phyloP scores from a whole-genome alignment of 2,113 vertebrate genomes.

The Jaculus jaculus region DNA sequence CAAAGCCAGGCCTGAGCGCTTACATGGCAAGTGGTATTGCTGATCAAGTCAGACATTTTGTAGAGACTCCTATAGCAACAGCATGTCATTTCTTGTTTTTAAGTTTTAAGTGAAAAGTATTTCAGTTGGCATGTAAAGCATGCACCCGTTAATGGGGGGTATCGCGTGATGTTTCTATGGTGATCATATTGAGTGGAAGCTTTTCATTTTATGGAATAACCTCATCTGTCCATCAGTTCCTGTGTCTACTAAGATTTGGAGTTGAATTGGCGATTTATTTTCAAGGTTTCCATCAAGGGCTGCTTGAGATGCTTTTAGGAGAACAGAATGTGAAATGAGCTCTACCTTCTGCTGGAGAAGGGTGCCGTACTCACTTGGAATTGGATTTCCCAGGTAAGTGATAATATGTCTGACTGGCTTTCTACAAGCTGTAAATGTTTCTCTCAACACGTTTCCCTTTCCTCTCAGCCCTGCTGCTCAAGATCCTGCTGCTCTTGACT shows the following conservation, averaged over 20 bases:
- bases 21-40: not conserved
- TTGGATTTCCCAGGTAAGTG: not conserved
- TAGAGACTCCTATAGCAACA: not conserved
- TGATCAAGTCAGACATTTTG: not conserved
- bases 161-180: not conserved
- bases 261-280: not conserved
- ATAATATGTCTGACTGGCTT: not conserved
- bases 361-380: not conserved
- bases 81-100: not conserved
- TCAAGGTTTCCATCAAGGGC: not conserved
- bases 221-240: not conserved
- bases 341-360: not conserved
- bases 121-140: not conserved
- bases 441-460: not conserved
- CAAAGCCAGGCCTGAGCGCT: not conserved
- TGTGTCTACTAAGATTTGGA: not conserved
- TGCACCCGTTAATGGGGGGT: too few species aligned
- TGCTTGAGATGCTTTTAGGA: not conserved
- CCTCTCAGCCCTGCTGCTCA: not conserved
- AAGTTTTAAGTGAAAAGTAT: not conserved
- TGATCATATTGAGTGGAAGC: not conserved
- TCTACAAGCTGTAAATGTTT: not conserved
- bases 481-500: not conserved
- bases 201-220: not conserved
- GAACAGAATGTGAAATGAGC: not conserved